Evolutionary conservation across 2,113 vertebrate genomes (phyloP).

Genomic region (Psittacus erithacus): DNA sequence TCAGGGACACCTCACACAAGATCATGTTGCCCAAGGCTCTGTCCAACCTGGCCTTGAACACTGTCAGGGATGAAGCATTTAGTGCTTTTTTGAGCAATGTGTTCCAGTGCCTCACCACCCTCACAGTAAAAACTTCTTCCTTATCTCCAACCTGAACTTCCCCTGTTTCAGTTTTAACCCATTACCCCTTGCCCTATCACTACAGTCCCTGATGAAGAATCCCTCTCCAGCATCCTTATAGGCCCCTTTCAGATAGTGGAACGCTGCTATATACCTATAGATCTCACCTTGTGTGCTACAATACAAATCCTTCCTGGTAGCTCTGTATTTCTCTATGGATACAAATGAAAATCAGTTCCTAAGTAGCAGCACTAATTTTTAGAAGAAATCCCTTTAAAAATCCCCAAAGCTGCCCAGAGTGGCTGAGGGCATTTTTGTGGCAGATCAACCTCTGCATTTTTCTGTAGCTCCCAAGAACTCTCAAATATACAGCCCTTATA

Average conservation of each 20-base stretch:
- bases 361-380: background rate
- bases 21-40: background rate
- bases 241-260: background rate
- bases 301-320: background rate
- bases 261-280: background rate
- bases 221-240: background rate
- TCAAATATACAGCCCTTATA: background rate
- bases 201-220: background rate
- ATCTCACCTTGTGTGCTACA: background rate
- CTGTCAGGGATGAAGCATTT: background rate
- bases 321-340: background rate
- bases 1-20: background rate
- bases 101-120: background rate
- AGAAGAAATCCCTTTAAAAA: constrained; percentile 13
- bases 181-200: background rate
- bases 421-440: background rate
- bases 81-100: background rate
- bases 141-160: background rate
- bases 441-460: background rate
- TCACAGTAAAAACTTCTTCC: background rate
- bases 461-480: background rate
- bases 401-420: background rate
- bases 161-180: background rate
- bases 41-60: background rate
- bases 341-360: background rate